phyloP scores from a whole-genome alignment of 2,113 vertebrate species.

The Procavia capensis region DNA sequence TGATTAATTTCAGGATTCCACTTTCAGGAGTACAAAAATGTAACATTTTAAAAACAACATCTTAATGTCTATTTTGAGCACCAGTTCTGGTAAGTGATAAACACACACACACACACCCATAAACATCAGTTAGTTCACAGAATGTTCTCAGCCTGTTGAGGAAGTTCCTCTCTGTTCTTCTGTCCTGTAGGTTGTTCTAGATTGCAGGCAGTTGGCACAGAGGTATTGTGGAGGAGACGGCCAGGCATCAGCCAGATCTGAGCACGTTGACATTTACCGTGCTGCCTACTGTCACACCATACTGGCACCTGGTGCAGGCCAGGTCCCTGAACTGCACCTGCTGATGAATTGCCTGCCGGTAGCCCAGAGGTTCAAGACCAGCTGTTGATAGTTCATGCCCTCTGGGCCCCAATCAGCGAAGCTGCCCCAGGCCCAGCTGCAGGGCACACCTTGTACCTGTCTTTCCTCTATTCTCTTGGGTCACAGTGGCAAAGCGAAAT shows the following conservation, averaged over 20 bases:
- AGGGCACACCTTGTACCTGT: background rate
- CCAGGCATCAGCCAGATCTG: background rate
- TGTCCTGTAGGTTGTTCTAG: background rate
- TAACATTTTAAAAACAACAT: conserved; percentile 54
- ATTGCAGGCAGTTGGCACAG: background rate
- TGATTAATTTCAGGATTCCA: conserved; percentile 55
- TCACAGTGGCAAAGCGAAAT: background rate
- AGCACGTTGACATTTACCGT: rapidly evolving
- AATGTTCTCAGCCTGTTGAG: background rate
- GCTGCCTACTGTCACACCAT: rapidly evolving
- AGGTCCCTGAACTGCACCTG: background rate
- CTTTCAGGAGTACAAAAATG: conserved; percentile 59
- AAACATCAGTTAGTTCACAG: conserved; percentile 18
- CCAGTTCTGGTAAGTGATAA: conserved; percentile 26
- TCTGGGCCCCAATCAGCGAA: background rate
- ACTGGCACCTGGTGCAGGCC: background rate
- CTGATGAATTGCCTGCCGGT: background rate
- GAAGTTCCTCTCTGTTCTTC: background rate
- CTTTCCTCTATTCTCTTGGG: background rate
- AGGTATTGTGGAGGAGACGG: background rate
- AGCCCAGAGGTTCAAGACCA: background rate
- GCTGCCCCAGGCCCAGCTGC: background rate
- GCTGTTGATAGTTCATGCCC: background rate
- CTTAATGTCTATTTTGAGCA: conserved; percentile 56
- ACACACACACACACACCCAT: background rate